phyloP scores from a whole-genome alignment of 2,888 invertebrate genomes.

The Plusia festucae region DNA sequence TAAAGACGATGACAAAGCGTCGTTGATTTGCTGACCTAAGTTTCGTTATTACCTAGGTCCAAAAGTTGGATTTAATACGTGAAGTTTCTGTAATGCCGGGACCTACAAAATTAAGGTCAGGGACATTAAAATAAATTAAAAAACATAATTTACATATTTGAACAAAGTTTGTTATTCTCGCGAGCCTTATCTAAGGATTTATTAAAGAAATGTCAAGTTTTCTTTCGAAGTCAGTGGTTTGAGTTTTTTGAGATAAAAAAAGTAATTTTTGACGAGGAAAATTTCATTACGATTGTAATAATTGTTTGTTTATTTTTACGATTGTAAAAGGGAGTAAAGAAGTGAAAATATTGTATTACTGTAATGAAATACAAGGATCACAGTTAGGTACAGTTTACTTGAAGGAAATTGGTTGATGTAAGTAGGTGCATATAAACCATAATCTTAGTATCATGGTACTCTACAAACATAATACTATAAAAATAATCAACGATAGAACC shows the following conservation, averaged over 20 bases:
- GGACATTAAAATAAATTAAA: conserved; percentile 48
- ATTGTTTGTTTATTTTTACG: not conserved
- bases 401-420: too few relatives aligned
- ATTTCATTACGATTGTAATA: not conserved
- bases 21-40: not conserved
- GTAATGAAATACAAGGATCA: not conserved
- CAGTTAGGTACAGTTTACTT: too few relatives aligned
- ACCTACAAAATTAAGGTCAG: conserved; percentile 24
- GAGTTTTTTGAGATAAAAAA: not conserved
- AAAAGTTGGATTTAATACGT: conserved; percentile 23
- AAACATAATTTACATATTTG: conserved; percentile 36
- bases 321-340: too few relatives aligned
- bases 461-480: too few relatives aligned
- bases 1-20: conserved; percentile 27
- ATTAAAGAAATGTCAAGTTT: conserved; percentile 7
- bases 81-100: conserved; percentile 47
- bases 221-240: not conserved
- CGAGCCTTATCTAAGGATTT: conserved; percentile 21
- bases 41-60: conserved; percentile 19
- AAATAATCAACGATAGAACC: too few relatives aligned
- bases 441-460: too few relatives aligned
- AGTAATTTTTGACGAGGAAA: conserved; percentile 1
- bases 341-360: too few relatives aligned
- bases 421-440: too few relatives aligned
- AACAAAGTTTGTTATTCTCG: conserved; percentile 12